Evolutionary conservation across 2,797 vertebrate genomes (phyloP).

Genomic region (Cuniculus paca): DNA sequence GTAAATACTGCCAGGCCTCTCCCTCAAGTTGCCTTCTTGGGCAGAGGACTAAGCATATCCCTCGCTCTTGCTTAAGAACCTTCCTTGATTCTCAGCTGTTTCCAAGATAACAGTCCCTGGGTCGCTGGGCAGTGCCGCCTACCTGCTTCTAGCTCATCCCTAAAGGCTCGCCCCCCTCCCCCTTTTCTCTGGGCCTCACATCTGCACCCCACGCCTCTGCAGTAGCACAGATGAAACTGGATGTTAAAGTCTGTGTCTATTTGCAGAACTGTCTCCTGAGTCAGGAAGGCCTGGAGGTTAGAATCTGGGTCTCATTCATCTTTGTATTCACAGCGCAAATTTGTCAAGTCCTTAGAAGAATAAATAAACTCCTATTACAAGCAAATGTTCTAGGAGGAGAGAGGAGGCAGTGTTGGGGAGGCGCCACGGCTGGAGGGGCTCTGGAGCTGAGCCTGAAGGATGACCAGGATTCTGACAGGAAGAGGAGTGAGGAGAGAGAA

Average conservation of each 20-base stretch:
- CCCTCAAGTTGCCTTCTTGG: background rate
- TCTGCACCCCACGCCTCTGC: background rate
- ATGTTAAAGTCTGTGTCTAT: background rate
- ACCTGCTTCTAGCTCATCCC: background rate
- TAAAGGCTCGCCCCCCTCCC: background rate
- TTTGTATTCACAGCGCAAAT: background rate
- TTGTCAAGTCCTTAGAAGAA: background rate
- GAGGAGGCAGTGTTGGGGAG: background rate
- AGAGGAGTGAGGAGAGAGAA: background rate
- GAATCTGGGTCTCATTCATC: background rate
- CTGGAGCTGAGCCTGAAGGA: background rate
- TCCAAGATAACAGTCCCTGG: background rate
- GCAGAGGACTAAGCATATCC: background rate
- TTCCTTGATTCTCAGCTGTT: slow-evolving; percentile 18
- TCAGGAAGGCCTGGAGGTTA: background rate
- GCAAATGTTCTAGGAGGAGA: background rate
- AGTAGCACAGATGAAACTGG: background rate
- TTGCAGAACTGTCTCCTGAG: background rate
- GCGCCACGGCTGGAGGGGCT: background rate
- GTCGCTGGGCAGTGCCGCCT: too few relatives aligned
- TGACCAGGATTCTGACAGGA: background rate
- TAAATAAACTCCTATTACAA: slow-evolving; percentile 6
- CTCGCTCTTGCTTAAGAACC: slow-evolving; percentile 2
- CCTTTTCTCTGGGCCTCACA: background rate
- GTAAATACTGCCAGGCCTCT: background rate